Evolutionary conservation across 2,888 invertebrate genomes (phyloP).

Genomic region (Euzetes globulus): DNA sequence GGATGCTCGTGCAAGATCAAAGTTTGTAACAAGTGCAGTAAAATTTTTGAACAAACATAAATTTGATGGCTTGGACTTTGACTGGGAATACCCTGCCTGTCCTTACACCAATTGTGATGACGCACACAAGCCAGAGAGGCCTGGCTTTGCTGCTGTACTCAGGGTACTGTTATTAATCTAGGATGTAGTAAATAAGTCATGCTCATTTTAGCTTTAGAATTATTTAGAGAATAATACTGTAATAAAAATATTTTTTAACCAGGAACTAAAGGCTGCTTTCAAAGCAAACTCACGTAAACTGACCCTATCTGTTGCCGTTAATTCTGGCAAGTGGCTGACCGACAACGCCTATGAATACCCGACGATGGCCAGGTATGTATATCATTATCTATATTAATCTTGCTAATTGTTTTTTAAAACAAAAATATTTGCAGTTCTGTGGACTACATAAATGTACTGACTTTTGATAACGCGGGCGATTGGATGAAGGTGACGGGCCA

Average conservation of each 20-base stretch:
- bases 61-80: slow-evolving; percentile 48
- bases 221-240: no score
- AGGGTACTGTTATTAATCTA: no score
- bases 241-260: not conserved
- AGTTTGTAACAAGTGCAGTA: no score
- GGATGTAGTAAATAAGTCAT: no score
- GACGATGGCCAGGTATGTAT: not conserved
- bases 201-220: no score
- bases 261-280: not conserved
- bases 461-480: slow-evolving; percentile 82
- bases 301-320: not conserved
- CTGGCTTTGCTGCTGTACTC: no score
- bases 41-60: slow-evolving; percentile 45
- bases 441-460: slow-evolving; percentile 85
- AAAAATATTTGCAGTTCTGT: slow-evolving; percentile 49
- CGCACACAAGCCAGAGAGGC: no score
- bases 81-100: slow-evolving; percentile 50
- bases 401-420: no score
- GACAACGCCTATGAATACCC: not conserved
- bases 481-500: slow-evolving; percentile 89
- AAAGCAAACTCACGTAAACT: not conserved
- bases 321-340: not conserved
- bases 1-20: no score
- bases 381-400: no score
- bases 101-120: no score